A percentile compares a stretch with the other conserved stretches of the same genome.
phyloP scores from a whole-genome alignment of 1,140 invertebrate genomes.

The Penaeus chinensis region DNA sequence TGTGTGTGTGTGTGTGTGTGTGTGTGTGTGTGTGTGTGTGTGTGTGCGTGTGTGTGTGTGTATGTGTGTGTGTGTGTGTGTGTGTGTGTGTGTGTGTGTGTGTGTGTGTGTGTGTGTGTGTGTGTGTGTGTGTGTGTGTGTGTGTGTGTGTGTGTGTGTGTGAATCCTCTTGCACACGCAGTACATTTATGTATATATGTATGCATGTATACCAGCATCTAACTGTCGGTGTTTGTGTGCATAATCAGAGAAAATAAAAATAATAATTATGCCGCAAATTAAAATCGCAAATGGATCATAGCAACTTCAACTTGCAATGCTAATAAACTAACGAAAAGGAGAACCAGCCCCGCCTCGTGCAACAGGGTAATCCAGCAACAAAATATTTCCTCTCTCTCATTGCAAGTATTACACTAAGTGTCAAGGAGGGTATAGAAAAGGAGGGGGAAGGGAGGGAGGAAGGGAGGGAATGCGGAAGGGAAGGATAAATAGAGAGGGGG shows the following conservation, averaged over 20 bases:
- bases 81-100: constrained; percentile 31
- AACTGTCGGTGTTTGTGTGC: constrained; percentile 1
- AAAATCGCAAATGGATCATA: no score
- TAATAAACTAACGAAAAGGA: no score
- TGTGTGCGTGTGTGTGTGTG: constrained; percentile 22
- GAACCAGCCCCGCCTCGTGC: no score
- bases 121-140: constrained; percentile 28
- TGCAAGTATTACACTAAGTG: no score
- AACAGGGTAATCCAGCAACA: no score
- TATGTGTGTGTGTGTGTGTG: constrained; percentile 29
- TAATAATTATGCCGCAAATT: no score
- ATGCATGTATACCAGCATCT: not conserved
- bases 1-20: constrained; percentile 28
- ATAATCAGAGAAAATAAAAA: not conserved
- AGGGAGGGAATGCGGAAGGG: not conserved
- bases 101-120: constrained; percentile 29
- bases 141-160: constrained; percentile 31
- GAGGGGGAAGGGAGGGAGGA: not conserved
- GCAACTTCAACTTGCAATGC: no score
- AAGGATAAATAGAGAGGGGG: not conserved
- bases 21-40: constrained; percentile 32
- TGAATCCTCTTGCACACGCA: not conserved
- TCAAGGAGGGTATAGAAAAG: no score
- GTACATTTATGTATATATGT: not conserved
- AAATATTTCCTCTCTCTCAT: no score